Percentiles rank a stretch among this genome's conserved stretches.
Evolutionary conservation across 1,140 invertebrate genomes (phyloP).

Genomic region (Homarus americanus): DNA sequence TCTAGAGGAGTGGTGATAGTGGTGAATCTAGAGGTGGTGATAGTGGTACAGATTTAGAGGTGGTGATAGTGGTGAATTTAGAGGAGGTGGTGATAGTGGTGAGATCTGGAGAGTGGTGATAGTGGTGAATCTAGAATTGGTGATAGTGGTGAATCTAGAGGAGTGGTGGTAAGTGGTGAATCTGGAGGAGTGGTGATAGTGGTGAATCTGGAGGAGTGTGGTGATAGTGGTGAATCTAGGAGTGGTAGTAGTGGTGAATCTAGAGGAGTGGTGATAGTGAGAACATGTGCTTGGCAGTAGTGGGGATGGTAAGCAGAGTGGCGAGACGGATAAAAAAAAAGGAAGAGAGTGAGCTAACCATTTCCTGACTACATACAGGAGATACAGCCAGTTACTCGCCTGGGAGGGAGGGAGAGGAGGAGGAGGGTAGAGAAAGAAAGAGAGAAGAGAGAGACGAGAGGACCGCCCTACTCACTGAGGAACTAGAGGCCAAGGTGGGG

Average conservation of each 20-base stretch:
- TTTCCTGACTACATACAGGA: conserved; percentile 57
- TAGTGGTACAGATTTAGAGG: not conserved
- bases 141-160: not conserved
- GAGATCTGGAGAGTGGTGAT: not conserved
- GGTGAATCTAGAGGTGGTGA: not conserved
- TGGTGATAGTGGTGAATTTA: not conserved
- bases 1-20: not conserved
- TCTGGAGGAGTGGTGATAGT: not conserved
- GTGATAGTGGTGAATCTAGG: not conserved
- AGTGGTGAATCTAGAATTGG: not conserved
- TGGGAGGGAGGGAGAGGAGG: not conserved
- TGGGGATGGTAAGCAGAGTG: not conserved
- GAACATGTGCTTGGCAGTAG: not conserved
- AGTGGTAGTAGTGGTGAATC: not conserved
- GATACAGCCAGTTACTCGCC: conserved; percentile 35
- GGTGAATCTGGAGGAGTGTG: not conserved
- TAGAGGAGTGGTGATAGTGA: conserved; percentile 3
- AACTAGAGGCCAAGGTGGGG: too few species aligned
- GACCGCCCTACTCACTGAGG: too few species aligned
- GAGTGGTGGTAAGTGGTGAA: not conserved
- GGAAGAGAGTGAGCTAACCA: conserved; percentile 20
- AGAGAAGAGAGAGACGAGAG: not conserved
- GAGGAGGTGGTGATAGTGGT: not conserved
- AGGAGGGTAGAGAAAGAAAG: not conserved
- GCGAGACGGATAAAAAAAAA: not conserved